Conservation (phyloP, 2,113 vertebrate genomes). For the Macrotus californicus region DNA sequence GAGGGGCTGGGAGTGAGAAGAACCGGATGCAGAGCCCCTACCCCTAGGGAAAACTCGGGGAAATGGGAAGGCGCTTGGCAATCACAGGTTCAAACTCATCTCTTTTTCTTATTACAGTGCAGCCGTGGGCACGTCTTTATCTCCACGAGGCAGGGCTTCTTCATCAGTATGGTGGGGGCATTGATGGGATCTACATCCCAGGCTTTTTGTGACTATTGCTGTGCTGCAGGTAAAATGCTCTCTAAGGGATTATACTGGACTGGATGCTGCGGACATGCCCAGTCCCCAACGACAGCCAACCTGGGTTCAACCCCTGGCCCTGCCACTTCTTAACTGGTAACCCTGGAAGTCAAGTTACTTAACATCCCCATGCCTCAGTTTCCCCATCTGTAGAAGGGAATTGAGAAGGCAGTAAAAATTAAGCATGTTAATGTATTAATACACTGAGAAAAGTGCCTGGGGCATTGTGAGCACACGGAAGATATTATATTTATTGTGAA, state of each 20-base stretch:
- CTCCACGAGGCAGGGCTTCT: neutral
- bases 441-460: too few relatives aligned
- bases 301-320: neutral
- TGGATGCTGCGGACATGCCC: neutral
- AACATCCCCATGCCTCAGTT: neutral
- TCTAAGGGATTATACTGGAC: neutral
- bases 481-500: neutral
- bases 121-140: neutral
- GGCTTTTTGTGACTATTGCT: neutral
- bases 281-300: neutral
- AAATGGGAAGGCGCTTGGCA: neutral
- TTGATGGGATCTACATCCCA: neutral
- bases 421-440: neutral
- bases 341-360: neutral
- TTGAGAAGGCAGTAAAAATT: neutral
- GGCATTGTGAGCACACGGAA: neutral
- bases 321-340: neutral
- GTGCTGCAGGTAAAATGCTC: neutral
- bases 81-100: neutral
- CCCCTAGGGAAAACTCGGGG: neutral
- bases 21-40: fast-evolving
- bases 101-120: neutral
- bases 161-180: neutral
- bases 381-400: neutral
- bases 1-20: neutral